Evolutionary conservation across 1,140 invertebrate species (phyloP).

Genomic region (Lasioglossum albipes): DNA sequence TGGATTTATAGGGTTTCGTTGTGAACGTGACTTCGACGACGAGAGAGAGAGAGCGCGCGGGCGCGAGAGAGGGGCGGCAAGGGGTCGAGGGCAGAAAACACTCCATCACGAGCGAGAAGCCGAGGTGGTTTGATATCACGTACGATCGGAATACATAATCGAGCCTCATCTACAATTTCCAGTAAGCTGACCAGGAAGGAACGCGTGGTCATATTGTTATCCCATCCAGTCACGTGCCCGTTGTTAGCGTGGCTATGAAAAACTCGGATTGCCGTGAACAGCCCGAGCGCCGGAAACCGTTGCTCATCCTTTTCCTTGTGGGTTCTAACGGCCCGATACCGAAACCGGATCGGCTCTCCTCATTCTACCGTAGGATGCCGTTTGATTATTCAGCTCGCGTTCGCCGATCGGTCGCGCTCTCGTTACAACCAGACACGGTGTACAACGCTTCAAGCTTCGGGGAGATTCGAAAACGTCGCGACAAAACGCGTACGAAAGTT

Average conservation of each 20-base stretch:
- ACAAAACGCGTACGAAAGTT: neutral
- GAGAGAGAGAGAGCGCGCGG: slow-evolving; percentile 8
- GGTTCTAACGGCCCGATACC: neutral
- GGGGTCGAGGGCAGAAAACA: slow-evolving; percentile 71
- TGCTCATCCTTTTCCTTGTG: neutral
- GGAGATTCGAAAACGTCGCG: neutral
- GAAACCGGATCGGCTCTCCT: neutral
- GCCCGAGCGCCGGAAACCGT: slow-evolving; percentile 10
- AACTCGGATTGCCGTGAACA: slow-evolving; percentile 26
- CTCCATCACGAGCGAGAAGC: slow-evolving; percentile 71
- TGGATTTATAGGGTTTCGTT: slow-evolving; percentile 41
- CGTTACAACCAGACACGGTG: too few relatives aligned
- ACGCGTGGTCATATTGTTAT: slow-evolving; percentile 57
- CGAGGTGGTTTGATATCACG: slow-evolving; percentile 69
- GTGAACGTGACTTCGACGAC: slow-evolving; percentile 30
- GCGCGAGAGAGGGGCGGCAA: slow-evolving; percentile 1
- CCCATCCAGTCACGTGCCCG: slow-evolving; percentile 56
- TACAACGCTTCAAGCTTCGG: too few relatives aligned
- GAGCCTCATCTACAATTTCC: slow-evolving; percentile 76
- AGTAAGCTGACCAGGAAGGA: slow-evolving; percentile 64
- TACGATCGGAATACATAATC: slow-evolving; percentile 77
- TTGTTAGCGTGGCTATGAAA: slow-evolving; percentile 53
- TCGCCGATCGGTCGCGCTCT: neutral
- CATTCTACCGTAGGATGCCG: neutral
- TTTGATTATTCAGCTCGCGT: slow-evolving; percentile 13